phyloP scores from a whole-genome alignment of 2,113 vertebrate species.

The Bucco capensis region DNA sequence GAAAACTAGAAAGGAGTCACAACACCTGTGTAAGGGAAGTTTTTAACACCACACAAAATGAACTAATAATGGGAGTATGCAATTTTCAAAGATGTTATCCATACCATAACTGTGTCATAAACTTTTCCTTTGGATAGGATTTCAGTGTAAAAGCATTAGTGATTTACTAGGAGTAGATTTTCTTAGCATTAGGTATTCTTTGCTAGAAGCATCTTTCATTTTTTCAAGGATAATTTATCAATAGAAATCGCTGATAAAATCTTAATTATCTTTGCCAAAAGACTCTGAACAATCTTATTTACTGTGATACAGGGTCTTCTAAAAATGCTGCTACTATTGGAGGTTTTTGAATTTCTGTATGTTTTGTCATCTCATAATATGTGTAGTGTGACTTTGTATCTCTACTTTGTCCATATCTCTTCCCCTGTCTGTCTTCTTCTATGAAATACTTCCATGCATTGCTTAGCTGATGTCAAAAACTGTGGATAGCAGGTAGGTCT shows the following conservation, averaged over 20 bases:
- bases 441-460: constrained; percentile 7
- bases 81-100: not conserved
- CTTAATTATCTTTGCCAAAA: not conserved
- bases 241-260: not conserved
- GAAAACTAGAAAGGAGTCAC: not conserved
- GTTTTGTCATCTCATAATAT: constrained; percentile 14
- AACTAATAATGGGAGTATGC: not conserved
- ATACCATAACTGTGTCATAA: not conserved
- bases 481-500: not conserved
- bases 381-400: constrained; percentile 20
- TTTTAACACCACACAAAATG: not conserved
- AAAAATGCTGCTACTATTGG: not conserved
- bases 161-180: not conserved
- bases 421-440: not conserved
- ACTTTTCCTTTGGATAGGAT: not conserved
- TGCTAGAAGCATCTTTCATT: not conserved
- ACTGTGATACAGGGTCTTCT: not conserved
- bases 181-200: not conserved
- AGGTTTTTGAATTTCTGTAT: not conserved
- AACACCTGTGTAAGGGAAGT: not conserved
- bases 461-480: constrained; percentile 24
- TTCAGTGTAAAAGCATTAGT: not conserved
- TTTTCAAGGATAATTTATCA: constrained; percentile 17
- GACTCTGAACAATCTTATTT: not conserved
- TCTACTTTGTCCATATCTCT: not conserved